Percentiles rank a stretch among this genome's conserved stretches.
phyloP scores from a whole-genome alignment of 2,888 invertebrate species.

The Drosophila barbarae region DNA sequence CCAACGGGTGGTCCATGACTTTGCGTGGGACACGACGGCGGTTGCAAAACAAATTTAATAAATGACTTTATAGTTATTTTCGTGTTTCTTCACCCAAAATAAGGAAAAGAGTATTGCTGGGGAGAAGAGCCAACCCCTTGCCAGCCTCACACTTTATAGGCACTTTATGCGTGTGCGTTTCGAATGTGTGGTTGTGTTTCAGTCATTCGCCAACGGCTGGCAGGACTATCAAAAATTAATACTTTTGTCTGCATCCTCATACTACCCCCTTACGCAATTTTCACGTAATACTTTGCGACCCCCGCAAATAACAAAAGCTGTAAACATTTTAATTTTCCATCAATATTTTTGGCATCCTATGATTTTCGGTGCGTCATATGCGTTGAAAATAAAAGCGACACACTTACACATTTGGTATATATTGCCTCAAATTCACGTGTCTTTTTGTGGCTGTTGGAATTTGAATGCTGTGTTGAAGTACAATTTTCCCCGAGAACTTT shows the following conservation, averaged over 20 bases:
- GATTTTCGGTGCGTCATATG: constrained; percentile 59
- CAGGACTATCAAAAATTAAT: constrained; percentile 73
- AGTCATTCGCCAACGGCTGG: constrained; percentile 60
- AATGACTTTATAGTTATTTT: constrained; percentile 73
- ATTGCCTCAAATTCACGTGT: constrained; percentile 1
- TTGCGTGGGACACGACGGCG: constrained; percentile 55
- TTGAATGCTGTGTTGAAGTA: constrained; percentile 6
- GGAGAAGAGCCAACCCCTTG: constrained; percentile 52
- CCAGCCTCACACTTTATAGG: constrained; percentile 46
- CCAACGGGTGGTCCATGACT: constrained; percentile 29
- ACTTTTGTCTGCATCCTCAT: constrained; percentile 64
- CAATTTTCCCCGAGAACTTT: constrained; percentile 3
- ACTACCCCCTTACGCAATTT: constrained; percentile 51
- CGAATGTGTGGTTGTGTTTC: constrained; percentile 15
- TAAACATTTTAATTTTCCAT: constrained; percentile 73
- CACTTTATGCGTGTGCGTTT: constrained; percentile 46
- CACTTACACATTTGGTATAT: constrained; percentile 1
- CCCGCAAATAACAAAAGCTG: constrained; percentile 67
- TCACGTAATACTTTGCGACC: constrained; percentile 67
- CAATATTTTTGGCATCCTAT: constrained; percentile 65
- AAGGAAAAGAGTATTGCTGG: constrained; percentile 12
- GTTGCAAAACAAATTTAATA: constrained; percentile 68
- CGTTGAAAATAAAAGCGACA: constrained; percentile 56
- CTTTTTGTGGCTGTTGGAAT: not conserved
- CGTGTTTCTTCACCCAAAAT: constrained; percentile 22